Base-by-base conservation (phyloP, 2,797 vertebrate species). In the Rhinogobio ventralis region DNA sequence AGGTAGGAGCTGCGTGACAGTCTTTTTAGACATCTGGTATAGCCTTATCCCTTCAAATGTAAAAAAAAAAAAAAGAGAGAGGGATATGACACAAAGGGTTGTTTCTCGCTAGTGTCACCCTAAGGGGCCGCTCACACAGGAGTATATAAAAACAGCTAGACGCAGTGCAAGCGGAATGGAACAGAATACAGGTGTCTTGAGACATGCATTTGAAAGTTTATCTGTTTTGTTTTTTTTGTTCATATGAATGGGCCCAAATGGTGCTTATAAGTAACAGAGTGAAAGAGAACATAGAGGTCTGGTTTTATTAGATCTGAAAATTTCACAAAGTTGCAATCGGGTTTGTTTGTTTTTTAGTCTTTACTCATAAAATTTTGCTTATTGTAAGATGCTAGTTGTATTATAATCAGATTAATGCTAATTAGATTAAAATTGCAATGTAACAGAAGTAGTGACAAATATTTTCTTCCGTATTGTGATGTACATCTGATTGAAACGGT, bases 1-100 rank as follows among this genome's bases (percentile, higher is more conserved):
- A 93, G 92, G 89, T 94, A 93, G 91, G 90, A 55, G 25, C 74
- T 49, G 49, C 10, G 42, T 66, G 75, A 45, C 14, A 4, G 64
- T 49, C 68, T 60, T 36, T 86, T 57, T 57, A 83, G 33, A n/a
- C 39, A 39, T 75, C 72, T 73, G 46, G 33, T 20, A 7, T 67
- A 28, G 23, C 30, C 15, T 30, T 83, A 55, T 71, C 64, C 14
- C 39, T 67, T 67, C 14, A 66, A 28, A 76, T 74, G 6, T 72
- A 9, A 81, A 45, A n/a, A 19, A 36, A 45, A n/a, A 19, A 33
- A 33, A 33, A 33, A 79, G 39, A 76, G n/a, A 71, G 53, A 42
- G 25, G 14, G 42, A 45, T 17, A 78, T 51, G 66, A 67, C 36
- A 76, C 14, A 62, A 51, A 81, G 7, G 64, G 19, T 19, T 71